These are phyloP conservation scores for Platysternon megacephalum DNA, from an alignment of 2,113 vertebrate genomes.

Conservation along the genomic window DNA sequence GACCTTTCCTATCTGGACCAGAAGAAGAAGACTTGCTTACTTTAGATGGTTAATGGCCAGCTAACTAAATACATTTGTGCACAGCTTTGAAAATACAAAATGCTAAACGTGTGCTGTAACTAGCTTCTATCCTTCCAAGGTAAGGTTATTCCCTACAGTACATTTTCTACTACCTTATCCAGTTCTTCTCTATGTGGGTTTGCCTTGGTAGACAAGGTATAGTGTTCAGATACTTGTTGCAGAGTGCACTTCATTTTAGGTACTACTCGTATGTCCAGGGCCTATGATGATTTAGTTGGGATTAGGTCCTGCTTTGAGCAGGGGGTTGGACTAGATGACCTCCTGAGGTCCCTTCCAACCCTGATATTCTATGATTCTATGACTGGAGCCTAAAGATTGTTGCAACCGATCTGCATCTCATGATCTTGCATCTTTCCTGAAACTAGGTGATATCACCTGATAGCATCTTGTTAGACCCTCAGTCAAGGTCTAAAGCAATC, in stretches of 20 bases:
- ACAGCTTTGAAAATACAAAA: background rate
- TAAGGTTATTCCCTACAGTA: background rate
- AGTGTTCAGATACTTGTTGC: conserved; percentile 39
- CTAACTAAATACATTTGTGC: conserved; percentile 46
- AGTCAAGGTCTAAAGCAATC: background rate
- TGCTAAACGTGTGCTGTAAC: conserved; percentile 10
- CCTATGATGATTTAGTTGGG: too few species aligned
- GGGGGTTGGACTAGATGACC: too few species aligned
- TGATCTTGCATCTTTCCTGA: conserved; percentile 38
- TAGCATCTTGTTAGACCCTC: conserved; percentile 47
- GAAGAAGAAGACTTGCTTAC: background rate
- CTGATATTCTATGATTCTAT: too few species aligned
- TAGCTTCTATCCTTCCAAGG: conserved; percentile 50
- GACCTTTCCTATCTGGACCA: conserved; percentile 32
- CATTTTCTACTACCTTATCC: too few species aligned
- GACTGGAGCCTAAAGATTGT: background rate
- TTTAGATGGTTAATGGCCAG: conserved; percentile 5
- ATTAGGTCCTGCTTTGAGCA: too few species aligned
- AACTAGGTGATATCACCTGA: conserved; percentile 52
- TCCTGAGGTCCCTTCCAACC: too few species aligned
- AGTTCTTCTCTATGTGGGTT: background rate
- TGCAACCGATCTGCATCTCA: conserved; percentile 47
- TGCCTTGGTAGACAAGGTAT: conserved; percentile 52
- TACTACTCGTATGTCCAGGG: conserved; percentile 21
- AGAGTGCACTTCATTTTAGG: conserved; percentile 24